A percentile compares a stretch with the other conserved stretches of the same genome.
Evolutionary conservation across 2,888 invertebrate species (phyloP).

Genomic region (Epirrhoe tristata): DNA sequence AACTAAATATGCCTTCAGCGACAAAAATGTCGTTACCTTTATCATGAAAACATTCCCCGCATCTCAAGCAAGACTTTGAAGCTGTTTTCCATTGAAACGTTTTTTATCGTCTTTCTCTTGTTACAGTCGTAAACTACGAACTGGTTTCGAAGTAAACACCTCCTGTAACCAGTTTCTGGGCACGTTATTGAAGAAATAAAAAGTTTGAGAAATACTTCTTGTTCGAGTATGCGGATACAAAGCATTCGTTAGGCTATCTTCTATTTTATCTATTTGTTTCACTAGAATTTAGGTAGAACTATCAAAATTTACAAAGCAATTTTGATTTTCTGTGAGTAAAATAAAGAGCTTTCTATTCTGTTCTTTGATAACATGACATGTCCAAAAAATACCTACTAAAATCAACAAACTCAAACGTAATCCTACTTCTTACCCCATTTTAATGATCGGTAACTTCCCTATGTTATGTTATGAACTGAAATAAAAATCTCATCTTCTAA

Average conservation of each 20-base stretch:
- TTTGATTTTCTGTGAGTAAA: too few species aligned
- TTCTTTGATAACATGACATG: too few species aligned
- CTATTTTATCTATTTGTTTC: too few species aligned
- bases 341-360: too few species aligned
- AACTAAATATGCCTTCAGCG: neutral
- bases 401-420: too few species aligned
- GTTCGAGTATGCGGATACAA: constrained; percentile 14
- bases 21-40: constrained; percentile 15
- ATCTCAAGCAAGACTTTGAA: constrained; percentile 23
- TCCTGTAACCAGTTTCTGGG: constrained; percentile 44
- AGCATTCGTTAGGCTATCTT: neutral
- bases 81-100: constrained; percentile 49
- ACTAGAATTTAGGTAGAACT: too few species aligned
- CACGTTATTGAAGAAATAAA: constrained; percentile 40
- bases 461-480: too few species aligned
- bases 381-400: too few species aligned
- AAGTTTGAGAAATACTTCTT: constrained; percentile 42
- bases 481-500: too few species aligned
- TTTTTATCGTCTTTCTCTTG: constrained; percentile 58
- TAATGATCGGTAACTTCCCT: too few species aligned
- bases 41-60: constrained; percentile 20
- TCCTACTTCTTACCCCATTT: too few species aligned
- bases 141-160: constrained; percentile 52
- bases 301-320: too few species aligned
- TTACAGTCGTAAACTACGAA: constrained; percentile 59